These are phyloP conservation scores for Gambusia affinis DNA, from an alignment of 2,113 vertebrate genomes.

Conservation along the genomic window DNA sequence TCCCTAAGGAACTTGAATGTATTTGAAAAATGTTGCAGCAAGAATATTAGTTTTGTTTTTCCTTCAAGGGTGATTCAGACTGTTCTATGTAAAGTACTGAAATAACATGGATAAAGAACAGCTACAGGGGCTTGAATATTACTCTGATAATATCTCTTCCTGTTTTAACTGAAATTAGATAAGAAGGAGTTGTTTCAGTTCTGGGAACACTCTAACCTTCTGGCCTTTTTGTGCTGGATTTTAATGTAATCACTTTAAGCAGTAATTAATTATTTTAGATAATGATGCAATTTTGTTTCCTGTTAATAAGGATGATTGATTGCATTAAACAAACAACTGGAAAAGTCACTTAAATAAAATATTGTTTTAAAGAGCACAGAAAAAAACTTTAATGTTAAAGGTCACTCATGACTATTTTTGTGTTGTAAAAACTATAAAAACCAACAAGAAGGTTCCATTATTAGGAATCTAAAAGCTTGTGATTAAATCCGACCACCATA, in stretches of 20 bases:
- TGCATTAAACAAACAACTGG: background rate
- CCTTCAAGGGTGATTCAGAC: slow-evolving; percentile 43
- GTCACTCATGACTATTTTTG: too few species aligned
- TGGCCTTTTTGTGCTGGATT: slow-evolving; percentile 15
- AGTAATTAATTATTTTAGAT: slow-evolving; percentile 23
- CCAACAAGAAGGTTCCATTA: too few species aligned
- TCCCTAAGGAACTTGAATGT: slow-evolving; percentile 64
- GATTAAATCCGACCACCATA: too few species aligned
- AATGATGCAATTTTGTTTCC: background rate
- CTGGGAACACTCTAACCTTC: slow-evolving; percentile 41
- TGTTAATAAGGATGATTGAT: background rate
- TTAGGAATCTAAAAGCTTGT: too few species aligned
- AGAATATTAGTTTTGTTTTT: slow-evolving; percentile 32
- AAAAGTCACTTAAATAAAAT: background rate
- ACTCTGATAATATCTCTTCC: slow-evolving; percentile 75
- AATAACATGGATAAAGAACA: slow-evolving; percentile 68
- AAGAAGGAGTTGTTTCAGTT: slow-evolving; percentile 25
- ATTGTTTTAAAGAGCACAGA: background rate
- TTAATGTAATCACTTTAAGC: slow-evolving; percentile 15
- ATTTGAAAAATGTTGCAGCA: slow-evolving; percentile 59
- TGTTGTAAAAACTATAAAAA: too few species aligned
- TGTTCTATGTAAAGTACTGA: slow-evolving; percentile 58
- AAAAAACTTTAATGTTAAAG: background rate
- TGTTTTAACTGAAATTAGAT: slow-evolving; percentile 68
- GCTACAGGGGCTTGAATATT: slow-evolving; percentile 64